These are phyloP conservation scores for Heliconius ethilla DNA, from an alignment of 2,888 invertebrate species.

Conservation along the genomic window DNA sequence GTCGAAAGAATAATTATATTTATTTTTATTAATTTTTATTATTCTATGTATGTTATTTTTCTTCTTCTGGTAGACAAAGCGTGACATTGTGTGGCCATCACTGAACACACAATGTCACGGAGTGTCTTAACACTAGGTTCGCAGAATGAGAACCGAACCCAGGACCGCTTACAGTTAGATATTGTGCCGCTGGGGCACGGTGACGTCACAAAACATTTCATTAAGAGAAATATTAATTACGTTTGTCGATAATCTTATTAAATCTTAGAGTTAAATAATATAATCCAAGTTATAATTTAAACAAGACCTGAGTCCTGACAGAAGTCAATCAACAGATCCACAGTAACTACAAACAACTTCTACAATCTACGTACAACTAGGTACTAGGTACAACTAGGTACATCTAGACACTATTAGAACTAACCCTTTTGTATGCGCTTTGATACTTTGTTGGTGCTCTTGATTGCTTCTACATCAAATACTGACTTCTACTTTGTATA, in stretches of 20 bases:
- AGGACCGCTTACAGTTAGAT: not conserved
- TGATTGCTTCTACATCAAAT: constrained; percentile 26
- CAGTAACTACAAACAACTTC: not conserved
- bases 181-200: not conserved
- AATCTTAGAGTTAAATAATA: not conserved
- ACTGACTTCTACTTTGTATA: constrained; percentile 9
- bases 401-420: not conserved
- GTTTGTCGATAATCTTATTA: not conserved
- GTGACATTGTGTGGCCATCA: too few species aligned
- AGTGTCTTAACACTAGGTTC: too few species aligned
- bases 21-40: too few species aligned
- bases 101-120: too few species aligned
- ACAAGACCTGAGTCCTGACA: not conserved
- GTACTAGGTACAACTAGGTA: not conserved
- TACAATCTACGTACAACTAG: not conserved
- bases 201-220: not conserved
- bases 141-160: not conserved
- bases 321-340: constrained; percentile 8
- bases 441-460: constrained; percentile 27
- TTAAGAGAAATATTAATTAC: not conserved
- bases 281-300: not conserved
- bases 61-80: too few species aligned
- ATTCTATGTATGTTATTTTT: too few species aligned
- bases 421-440: constrained; percentile 30
- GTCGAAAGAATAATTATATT: too few species aligned